Base-by-base conservation (phyloP, 1,140 invertebrate species). In the Trichogramma pretiosum region DNA sequence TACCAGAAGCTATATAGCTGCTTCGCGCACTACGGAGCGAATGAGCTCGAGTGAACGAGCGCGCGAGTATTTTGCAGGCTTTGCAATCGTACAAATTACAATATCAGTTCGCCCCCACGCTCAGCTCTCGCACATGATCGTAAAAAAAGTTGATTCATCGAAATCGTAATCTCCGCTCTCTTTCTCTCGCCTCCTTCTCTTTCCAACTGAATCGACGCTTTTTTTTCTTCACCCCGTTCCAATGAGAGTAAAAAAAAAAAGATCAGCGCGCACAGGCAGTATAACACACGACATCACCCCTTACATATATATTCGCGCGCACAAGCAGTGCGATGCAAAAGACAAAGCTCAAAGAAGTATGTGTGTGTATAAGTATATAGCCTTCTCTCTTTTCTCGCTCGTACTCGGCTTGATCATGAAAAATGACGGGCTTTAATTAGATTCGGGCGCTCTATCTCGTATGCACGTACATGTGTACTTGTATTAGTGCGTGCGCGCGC, bases 91-190 rank as follows among this genome's bases (percentile, higher is more conserved):
- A 34, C 24, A 37, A 37, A 48, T 47, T 39, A 40, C 28, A 47
- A 24, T 38, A 16, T 46, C 23, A 11, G 28, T 32, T 28, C 23
- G 22, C 10, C 13, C 17, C 24, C 42, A 3, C 19, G 17, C 60
- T 59, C 55, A 57, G 58, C 54, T 53, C 37, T 48, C 52, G 46
- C 51, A 48, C 50, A 52, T 33, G 40, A 30, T 49, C 35, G 41
- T 44, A 46, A 46, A 39, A 48, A 50, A 50, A 46, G 48, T 50
- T 50, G 48, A 45, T 50, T 50, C 42, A 50, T 50, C 48, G 43
- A 46, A 50, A 45, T 40, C 23, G 48, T 45, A 44, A 50, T 50
- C 42, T 34, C 22, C 19, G 24, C 24, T 28, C 22, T 24, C 32
- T 11, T 26, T 13, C 18, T 11, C 21, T 46, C 33, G 39, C 41